phyloP scores from a whole-genome alignment of 2,797 vertebrate species.

The Pitangus sulphuratus region DNA sequence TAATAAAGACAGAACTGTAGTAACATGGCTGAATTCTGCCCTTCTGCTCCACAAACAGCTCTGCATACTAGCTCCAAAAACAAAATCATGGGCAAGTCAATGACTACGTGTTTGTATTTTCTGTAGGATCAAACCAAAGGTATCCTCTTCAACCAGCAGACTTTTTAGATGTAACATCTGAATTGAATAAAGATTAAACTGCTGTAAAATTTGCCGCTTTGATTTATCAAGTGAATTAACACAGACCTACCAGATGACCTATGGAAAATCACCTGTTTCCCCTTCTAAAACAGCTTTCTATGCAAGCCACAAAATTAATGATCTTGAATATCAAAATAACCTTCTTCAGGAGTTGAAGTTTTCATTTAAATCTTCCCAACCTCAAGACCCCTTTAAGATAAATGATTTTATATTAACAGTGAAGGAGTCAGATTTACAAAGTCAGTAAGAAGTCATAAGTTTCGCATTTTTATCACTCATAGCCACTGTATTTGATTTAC shows the following conservation, averaged over 20 bases:
- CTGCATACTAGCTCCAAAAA: neutral
- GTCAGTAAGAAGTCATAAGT: conserved; percentile 73
- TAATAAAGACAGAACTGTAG: neutral
- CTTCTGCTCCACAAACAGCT: neutral
- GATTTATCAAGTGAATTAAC: neutral
- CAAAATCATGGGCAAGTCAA: neutral
- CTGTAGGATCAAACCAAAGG: neutral
- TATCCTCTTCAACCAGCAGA: neutral
- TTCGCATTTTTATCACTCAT: conserved; percentile 73
- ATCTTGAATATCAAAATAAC: conserved; percentile 32
- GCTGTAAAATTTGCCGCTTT: neutral
- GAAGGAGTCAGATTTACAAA: conserved; percentile 71
- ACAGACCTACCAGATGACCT: neutral
- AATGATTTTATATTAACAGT: conserved; percentile 39
- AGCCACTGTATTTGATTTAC: conserved; percentile 72
- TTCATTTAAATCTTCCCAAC: conserved; percentile 45
- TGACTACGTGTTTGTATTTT: neutral
- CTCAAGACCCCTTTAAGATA: conserved; percentile 26
- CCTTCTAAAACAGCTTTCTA: neutral
- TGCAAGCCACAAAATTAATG: conserved; percentile 18
- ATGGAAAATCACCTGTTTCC: neutral
- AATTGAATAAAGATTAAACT: neutral
- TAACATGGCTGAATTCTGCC: neutral
- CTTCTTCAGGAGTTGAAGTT: conserved; percentile 9
- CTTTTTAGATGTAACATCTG: neutral